Evolutionary conservation across 2,113 vertebrate species (phyloP).

Genomic region (Columbina picui): DNA sequence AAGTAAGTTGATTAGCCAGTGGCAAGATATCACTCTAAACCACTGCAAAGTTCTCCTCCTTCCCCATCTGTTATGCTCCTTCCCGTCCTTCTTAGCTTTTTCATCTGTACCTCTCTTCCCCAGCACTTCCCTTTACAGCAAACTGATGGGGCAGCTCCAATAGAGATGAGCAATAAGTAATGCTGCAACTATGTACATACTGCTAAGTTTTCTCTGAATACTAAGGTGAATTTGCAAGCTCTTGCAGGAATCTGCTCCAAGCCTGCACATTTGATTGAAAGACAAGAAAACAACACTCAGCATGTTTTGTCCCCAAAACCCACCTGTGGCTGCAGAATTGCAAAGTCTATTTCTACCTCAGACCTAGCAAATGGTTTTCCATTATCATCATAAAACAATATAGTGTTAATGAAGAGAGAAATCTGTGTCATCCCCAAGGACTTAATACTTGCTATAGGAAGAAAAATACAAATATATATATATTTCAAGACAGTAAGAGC

Average conservation of each 20-base stretch:
- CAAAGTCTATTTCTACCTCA: neutral
- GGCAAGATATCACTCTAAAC: neutral
- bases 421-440: neutral
- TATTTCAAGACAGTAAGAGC: neutral
- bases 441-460: neutral
- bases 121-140: neutral
- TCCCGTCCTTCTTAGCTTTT: neutral
- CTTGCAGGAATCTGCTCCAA: neutral
- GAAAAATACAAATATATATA: neutral
- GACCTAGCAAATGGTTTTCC: neutral
- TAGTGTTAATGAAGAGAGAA: fast-evolving
- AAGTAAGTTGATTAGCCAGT: neutral
- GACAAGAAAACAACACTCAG: neutral
- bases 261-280: neutral
- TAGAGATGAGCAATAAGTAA: neutral
- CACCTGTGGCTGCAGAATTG: neutral
- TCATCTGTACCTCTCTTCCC: neutral
- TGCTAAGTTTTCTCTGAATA: neutral
- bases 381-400: neutral
- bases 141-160: neutral
- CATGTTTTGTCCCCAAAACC: neutral
- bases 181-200: neutral
- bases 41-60: neutral
- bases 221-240: neutral
- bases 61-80: neutral